Conservation (phyloP, 2,888 invertebrate species). For the Caenorhabditis drosophilae region DNA sequence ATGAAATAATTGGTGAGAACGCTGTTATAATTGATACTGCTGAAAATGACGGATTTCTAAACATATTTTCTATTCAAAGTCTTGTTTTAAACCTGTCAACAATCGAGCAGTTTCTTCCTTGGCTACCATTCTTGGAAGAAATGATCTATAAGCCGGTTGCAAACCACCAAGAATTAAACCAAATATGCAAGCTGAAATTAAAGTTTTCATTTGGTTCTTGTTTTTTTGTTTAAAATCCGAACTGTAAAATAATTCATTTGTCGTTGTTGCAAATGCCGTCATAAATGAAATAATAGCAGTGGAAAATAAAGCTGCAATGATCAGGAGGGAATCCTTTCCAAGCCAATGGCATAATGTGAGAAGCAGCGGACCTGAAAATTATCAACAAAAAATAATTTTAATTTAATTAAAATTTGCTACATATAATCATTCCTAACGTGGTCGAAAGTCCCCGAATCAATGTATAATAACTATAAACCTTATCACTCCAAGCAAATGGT, state of each 20-base stretch:
- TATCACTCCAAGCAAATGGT: constrained; percentile 62
- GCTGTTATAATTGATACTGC: constrained; percentile 55
- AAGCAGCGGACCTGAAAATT: constrained; percentile 50
- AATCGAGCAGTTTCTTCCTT: constrained; percentile 64
- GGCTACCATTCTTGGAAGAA: constrained; percentile 64
- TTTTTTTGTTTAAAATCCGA: constrained; percentile 5
- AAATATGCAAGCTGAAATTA: constrained; percentile 50
- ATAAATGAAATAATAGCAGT: constrained; percentile 43
- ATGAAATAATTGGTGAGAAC: constrained; percentile 59
- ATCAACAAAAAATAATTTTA: too few species aligned
- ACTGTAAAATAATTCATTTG: constrained; percentile 55
- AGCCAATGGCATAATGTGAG: constrained; percentile 44
- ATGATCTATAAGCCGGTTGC: constrained; percentile 60
- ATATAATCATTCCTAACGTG: constrained; percentile 45
- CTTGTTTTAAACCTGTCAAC: constrained; percentile 37
- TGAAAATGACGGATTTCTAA: constrained; percentile 1
- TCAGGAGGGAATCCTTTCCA: constrained; percentile 60
- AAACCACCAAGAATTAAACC: constrained; percentile 55
- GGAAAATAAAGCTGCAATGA: constrained; percentile 46
- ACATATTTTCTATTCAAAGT: not conserved
- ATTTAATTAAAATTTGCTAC: too few species aligned
- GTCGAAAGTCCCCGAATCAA: constrained; percentile 32
- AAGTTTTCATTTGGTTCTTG: not conserved
- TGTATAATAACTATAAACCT: constrained; percentile 50
- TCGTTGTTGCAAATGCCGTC: constrained; percentile 53